phyloP scores from a whole-genome alignment of 2,113 vertebrate genomes.

The Nerophis lumbriciformis region DNA sequence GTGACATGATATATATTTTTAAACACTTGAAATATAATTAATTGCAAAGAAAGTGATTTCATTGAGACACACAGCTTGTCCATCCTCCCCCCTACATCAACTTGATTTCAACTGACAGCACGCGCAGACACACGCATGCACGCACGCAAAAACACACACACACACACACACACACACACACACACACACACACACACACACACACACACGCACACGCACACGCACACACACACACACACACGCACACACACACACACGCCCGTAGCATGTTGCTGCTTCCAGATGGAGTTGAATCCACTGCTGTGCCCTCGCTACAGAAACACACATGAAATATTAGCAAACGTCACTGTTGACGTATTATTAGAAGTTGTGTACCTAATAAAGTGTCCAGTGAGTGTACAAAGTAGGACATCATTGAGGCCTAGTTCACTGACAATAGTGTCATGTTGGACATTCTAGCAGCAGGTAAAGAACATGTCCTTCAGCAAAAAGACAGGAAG shows the following conservation, averaged over 20 bases:
- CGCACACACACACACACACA: conserved; percentile 4
- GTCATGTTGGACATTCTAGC: neutral
- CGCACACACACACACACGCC: conserved; percentile 1
- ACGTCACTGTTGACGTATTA: no score
- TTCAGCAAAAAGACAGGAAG: conserved; percentile 6
- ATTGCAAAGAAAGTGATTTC: neutral
- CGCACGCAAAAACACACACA: neutral
- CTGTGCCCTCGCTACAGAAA: conserved; percentile 17
- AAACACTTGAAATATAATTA: neutral
- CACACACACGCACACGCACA: neutral
- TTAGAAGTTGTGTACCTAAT: neutral
- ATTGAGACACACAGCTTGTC: conserved; percentile 21
- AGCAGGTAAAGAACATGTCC: conserved; percentile 7
- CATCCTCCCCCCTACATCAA: conserved; percentile 24
- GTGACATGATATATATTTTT: neutral
- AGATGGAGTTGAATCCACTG: conserved; percentile 51
- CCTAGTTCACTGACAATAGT: neutral
- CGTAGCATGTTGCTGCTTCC: conserved; percentile 36
- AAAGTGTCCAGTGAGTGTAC: neutral
- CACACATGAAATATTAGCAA: neutral
- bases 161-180: conserved; percentile 6
- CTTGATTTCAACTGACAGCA: conserved; percentile 41
- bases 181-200: neutral
- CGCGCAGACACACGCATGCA: neutral
- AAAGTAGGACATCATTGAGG: neutral